Evolutionary conservation across 2,113 vertebrate genomes (phyloP).

Genomic region (Coptodon bakossiorum): DNA sequence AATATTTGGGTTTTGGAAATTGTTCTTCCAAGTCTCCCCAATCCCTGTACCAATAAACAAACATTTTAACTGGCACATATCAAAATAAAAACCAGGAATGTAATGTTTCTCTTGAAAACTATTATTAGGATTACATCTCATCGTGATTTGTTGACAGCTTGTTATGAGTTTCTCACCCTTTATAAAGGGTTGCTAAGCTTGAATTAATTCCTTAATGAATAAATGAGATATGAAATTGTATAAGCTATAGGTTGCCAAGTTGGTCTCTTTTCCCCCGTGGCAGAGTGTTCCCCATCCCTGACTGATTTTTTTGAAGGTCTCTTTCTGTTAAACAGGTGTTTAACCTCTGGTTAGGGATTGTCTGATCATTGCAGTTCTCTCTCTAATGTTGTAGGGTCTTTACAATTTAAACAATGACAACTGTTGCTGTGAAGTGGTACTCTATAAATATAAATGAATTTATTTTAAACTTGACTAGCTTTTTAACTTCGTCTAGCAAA

Average conservation of each 20-base stretch:
- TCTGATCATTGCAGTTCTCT: background rate
- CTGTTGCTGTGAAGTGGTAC: background rate
- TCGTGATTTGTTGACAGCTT: background rate
- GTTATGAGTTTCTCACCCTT: background rate
- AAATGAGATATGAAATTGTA: background rate
- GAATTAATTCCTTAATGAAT: background rate
- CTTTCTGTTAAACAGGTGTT: background rate
- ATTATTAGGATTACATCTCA: background rate
- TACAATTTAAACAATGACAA: background rate
- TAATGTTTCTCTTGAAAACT: background rate
- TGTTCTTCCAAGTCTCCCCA: background rate
- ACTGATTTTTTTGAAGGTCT: background rate
- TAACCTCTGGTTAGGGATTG: background rate
- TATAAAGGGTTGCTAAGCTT: background rate
- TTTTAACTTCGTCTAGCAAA: background rate
- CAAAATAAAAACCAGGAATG: background rate
- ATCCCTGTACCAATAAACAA: background rate
- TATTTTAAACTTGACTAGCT: background rate
- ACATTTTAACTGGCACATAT: fast-evolving
- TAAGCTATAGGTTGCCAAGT: background rate
- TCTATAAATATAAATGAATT: background rate
- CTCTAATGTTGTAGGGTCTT: background rate
- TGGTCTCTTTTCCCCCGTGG: fast-evolving
- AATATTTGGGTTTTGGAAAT: background rate
- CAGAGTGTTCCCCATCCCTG: background rate